A percentile compares a stretch with the other conserved stretches of the same genome.
These are phyloP conservation scores for Dryobotodes eremita DNA, from an alignment of 2,888 invertebrate species.

Conservation along the genomic window DNA sequence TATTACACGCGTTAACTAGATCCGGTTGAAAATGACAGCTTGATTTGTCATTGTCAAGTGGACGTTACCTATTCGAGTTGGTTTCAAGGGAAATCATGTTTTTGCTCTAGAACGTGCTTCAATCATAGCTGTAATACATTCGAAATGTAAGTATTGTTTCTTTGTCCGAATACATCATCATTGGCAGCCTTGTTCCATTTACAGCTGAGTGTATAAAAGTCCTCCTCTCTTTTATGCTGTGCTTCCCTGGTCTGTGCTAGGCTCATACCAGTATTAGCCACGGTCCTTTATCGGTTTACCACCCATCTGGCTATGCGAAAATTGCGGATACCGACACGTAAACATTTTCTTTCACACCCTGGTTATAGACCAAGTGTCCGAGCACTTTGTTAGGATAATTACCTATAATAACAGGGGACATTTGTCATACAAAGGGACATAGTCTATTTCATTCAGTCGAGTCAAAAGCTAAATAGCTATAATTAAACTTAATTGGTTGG, in stretches of 20 bases:
- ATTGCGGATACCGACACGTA: background rate
- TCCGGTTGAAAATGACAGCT: slow-evolving; percentile 65
- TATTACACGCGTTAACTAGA: slow-evolving; percentile 58
- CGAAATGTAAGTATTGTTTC: background rate
- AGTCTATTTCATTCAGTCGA: slow-evolving; percentile 22
- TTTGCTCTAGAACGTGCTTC: slow-evolving; percentile 58
- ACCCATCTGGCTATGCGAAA: too few relatives aligned
- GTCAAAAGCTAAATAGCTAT: slow-evolving; percentile 16
- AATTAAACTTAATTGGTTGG: slow-evolving; percentile 14
- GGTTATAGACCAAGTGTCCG: background rate
- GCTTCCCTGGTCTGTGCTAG: background rate
- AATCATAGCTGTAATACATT: slow-evolving; percentile 9
- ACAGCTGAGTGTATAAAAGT: background rate
- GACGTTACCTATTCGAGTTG: slow-evolving; percentile 42
- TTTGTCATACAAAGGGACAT: background rate
- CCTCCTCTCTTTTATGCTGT: background rate
- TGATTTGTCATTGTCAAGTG: slow-evolving; percentile 65
- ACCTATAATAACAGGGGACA: slow-evolving; percentile 17
- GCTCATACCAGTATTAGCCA: background rate
- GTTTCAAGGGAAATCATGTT: slow-evolving; percentile 64
- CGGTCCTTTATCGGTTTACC: background rate
- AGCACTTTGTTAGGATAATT: slow-evolving; percentile 17
- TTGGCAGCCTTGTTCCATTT: background rate
- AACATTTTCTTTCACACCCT: background rate
- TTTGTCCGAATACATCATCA: background rate